Base-by-base conservation (phyloP, 2,113 vertebrate genomes). In the Pseudopodoces humilis region DNA sequence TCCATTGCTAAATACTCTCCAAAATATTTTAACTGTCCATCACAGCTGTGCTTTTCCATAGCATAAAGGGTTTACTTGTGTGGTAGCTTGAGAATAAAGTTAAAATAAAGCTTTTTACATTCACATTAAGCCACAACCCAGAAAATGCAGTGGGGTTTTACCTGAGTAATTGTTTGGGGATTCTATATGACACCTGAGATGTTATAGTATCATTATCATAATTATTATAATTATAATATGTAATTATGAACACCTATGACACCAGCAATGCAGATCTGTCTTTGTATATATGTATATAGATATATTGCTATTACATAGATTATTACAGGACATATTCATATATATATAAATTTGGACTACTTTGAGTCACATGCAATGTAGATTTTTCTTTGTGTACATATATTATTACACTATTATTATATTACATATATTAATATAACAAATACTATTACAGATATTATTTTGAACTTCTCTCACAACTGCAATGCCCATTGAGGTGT, bases 111-210 rank as follows among this genome's bases (percentile, higher is more conserved):
- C 15, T 46, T 88, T 68, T 39, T 15, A 59, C 8, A 25, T 46
- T 39, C 53, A 64, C 0, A 11, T 24, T 30, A 82, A 85, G 28
- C 37, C 65, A 65, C 0, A 0, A 62, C 8, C 7, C 41, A 65
- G 62, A 30, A 44, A 58, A 39, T 7, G 4, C 13, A 35, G 23
- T 0, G 0, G 6, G 12, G 21, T 13, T 90, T 72, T 46, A 64
- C 16, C 17, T n/a, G 11, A 63, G 43, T 67, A 37, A 81, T 35
- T 49, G 15, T 50, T 35, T 39, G 55, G 19, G 25, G 9, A 28
- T 55, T 78, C 58, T 30, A 1, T 22, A 20, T 6, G 33, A 49
- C 33, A 72, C 22, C 22, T 30, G 15, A 16, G 14, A 85, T 19
- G 14, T 13, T 43, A 2, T 35, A 49, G 28, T 44, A 44, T 19